Percentiles rank a stretch among this genome's conserved stretches.
phyloP scores from a whole-genome alignment of 2,797 vertebrate genomes.

The Poecile montanus region DNA sequence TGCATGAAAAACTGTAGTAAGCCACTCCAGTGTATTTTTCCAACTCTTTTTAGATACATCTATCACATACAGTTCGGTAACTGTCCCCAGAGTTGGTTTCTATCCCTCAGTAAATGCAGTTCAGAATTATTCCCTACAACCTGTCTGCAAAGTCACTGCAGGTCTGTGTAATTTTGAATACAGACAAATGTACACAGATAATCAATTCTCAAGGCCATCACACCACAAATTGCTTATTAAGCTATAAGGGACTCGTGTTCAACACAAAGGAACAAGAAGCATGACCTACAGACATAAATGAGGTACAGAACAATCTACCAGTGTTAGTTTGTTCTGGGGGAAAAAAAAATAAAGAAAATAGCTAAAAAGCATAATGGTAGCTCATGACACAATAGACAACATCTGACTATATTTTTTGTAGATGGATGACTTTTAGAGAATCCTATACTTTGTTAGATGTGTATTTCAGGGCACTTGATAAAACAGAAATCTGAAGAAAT shows the following conservation, averaged over 20 bases:
- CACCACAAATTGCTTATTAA: not conserved
- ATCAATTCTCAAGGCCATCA: not conserved
- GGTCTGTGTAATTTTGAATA: not conserved
- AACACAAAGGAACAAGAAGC: not conserved
- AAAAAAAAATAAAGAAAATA: not conserved
- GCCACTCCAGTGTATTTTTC: not conserved
- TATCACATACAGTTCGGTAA: not conserved
- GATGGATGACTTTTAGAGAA: not conserved
- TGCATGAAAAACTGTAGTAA: not conserved
- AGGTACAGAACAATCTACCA: not conserved
- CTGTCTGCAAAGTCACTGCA: not conserved
- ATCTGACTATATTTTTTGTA: not conserved
- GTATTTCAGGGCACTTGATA: not conserved
- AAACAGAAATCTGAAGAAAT: not conserved
- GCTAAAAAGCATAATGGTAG: not conserved
- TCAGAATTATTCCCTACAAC: not conserved
- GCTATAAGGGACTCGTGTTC: fast-evolving
- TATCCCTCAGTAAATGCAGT: not conserved
- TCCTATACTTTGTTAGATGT: fast-evolving
- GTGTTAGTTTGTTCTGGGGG: not conserved
- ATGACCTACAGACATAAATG: not conserved
- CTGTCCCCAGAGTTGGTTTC: not conserved
- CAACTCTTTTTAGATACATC: not conserved
- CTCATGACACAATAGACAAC: not conserved
- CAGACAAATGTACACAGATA: not conserved